Base-by-base conservation (phyloP, 2,797 vertebrate species). In the Acridotheres tristis region DNA sequence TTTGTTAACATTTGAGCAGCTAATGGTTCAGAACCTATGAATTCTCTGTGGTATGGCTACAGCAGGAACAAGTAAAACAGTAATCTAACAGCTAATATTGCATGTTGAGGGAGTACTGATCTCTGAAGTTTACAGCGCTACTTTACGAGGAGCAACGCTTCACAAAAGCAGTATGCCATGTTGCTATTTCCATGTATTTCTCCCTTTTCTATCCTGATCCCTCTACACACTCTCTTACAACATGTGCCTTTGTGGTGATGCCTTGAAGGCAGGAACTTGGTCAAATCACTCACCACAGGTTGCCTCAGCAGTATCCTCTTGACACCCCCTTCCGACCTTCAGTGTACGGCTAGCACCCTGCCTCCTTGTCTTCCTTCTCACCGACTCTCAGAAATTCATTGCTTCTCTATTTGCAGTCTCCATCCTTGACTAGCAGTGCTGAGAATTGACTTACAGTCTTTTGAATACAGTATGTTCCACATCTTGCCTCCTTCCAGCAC, bases 401-500 rank as follows among this genome's bases (percentile, higher is more conserved):
- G 80, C 90, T 95, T 94, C 80, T 94, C 66, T 96, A 85, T 97
- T 87, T 95, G 85, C 94, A 92, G 78, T 94, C 95, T 97, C 94
- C 91, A 96, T 79, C 96, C 97, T 97, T 97, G 97, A 95, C 92
- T 96, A 97, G 92, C 92, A 91, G 93, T 9, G 63, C 95, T 38
- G 55, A 96, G 97, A 96, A 97, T 79, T 97, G 95, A 96, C 96
- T 97, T 95, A 96, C 1, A 5, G 91, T 93, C 93, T 88, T 97
- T 96, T 50, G 48, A 97, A 96, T 96, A 85, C 89, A 68, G 69
- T 85, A 67, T 86, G 91, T 92, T 97, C 96, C 97, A 96, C 95
- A 72, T 89, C 85, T 96, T 95, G 95, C 89, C 94, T 94, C 73
- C 94, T 94, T 95, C 89, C 43, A 89, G 48, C 45, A 96, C 57